Evolutionary conservation across 2,113 vertebrate genomes (phyloP).

Genomic region (Erpornis zantholeuca): DNA sequence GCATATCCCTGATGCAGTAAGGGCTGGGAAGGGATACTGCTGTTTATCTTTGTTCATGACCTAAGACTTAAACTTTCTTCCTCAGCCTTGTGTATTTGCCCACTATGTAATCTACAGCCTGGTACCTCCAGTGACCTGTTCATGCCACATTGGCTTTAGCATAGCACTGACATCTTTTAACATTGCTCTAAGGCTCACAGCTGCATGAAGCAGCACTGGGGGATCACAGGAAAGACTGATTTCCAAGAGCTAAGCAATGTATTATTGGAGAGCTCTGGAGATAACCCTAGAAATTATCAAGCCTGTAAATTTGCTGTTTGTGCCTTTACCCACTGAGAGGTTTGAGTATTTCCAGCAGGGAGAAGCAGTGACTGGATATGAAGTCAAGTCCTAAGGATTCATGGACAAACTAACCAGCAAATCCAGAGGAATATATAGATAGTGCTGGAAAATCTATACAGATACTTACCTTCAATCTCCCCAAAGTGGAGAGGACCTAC

Average conservation of each 20-base stretch:
- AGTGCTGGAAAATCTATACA: neutral
- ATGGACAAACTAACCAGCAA: neutral
- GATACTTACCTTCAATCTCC: neutral
- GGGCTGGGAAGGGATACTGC: neutral
- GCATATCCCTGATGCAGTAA: neutral
- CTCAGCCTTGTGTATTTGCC: neutral
- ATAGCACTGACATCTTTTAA: neutral
- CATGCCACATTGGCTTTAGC: neutral
- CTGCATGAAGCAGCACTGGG: neutral
- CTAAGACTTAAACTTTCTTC: neutral
- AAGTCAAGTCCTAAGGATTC: neutral
- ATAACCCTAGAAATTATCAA: neutral
- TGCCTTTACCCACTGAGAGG: neutral
- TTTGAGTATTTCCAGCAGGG: neutral
- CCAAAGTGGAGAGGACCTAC: neutral
- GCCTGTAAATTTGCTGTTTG: neutral
- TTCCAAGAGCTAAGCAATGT: neutral
- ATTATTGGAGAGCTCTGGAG: neutral
- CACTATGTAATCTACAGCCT: neutral
- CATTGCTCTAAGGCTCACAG: neutral
- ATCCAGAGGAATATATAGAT: neutral
- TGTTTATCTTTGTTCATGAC: neutral
- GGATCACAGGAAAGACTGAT: neutral
- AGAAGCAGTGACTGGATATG: neutral
- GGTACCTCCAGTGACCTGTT: neutral